These are phyloP conservation scores for Miltochrista miniata DNA, from an alignment of 2,888 invertebrate genomes.

Conservation along the genomic window DNA sequence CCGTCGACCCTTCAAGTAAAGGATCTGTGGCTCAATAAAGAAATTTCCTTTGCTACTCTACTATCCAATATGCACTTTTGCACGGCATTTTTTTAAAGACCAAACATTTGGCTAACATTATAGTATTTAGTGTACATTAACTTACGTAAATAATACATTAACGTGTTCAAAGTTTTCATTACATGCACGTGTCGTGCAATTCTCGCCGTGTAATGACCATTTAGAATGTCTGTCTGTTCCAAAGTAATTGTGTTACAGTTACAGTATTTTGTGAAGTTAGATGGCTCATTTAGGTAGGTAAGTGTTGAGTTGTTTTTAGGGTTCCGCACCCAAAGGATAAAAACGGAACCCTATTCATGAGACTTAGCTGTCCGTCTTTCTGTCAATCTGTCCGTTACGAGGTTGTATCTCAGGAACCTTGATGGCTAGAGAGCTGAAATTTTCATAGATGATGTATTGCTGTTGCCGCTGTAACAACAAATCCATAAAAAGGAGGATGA, in stretches of 20 bases:
- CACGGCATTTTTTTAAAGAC: conserved; percentile 23
- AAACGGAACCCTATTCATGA: too few relatives aligned
- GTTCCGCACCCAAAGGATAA: too few relatives aligned
- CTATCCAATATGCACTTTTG: conserved; percentile 25
- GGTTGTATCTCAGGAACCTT: too few relatives aligned
- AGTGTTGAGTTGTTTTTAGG: conserved; percentile 41
- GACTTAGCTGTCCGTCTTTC: too few relatives aligned
- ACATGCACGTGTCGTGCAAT: neutral
- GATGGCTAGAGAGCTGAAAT: too few relatives aligned
- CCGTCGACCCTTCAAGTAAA: conserved; percentile 58
- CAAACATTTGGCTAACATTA: neutral
- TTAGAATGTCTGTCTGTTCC: conserved; percentile 22
- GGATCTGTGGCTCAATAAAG: conserved; percentile 39
- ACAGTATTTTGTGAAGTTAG: conserved; percentile 38
- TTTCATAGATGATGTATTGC: too few relatives aligned
- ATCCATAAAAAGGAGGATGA: too few relatives aligned
- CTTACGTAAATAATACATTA: neutral
- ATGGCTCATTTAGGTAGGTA: conserved; percentile 34
- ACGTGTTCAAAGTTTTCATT: conserved; percentile 3
- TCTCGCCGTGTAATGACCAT: neutral
- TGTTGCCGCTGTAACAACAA: too few relatives aligned
- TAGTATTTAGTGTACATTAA: neutral
- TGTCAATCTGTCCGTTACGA: too few relatives aligned
- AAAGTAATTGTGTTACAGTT: conserved; percentile 33
- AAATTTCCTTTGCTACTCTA: conserved; percentile 39